Conservation (phyloP, 2,888 invertebrate genomes). For the Caenorhabditis panamensis region DNA sequence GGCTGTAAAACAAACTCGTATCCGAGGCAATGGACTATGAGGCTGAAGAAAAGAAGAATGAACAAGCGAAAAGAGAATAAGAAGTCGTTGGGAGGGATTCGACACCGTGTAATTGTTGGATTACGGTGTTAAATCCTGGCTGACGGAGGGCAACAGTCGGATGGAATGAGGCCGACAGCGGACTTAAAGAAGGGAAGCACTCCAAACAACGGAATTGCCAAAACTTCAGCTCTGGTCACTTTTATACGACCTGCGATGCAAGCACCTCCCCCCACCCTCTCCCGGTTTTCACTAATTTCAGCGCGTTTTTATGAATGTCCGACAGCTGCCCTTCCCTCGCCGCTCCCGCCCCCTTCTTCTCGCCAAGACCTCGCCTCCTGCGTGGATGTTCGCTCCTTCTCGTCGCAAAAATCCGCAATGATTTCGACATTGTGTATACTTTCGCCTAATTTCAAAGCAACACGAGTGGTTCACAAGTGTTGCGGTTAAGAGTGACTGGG, state of each 20-base stretch:
- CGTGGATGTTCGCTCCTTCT: constrained; percentile 15
- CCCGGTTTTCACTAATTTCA: constrained; percentile 60
- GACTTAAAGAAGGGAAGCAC: constrained; percentile 2
- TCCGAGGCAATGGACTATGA: constrained; percentile 13
- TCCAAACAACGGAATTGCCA: constrained; percentile 35
- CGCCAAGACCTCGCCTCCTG: constrained; percentile 19
- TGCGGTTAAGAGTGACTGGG: constrained; percentile 24
- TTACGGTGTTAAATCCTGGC: constrained; percentile 60
- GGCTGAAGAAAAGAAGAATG: constrained; percentile 12
- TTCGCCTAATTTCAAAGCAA: constrained; percentile 50
- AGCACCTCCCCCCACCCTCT: constrained; percentile 42
- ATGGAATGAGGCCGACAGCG: constrained; percentile 11
- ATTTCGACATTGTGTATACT: constrained; percentile 44
- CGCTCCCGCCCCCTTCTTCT: constrained; percentile 43
- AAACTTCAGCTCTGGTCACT: constrained; percentile 42
- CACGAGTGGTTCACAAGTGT: constrained; percentile 41
- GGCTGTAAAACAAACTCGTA: constrained; percentile 30
- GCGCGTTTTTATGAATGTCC: constrained; percentile 59
- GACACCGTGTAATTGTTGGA: constrained; percentile 63
- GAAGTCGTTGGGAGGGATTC: constrained; percentile 31
- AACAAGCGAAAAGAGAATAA: constrained; percentile 16
- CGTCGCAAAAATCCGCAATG: constrained; percentile 40
- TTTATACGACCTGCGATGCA: constrained; percentile 51
- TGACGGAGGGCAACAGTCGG: constrained; percentile 38
- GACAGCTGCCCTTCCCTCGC: constrained; percentile 34